Evolutionary conservation across 2,888 invertebrate genomes (phyloP), one percentile per base, ranked within the genome.

Genomic region (Lasioglossum vierecki): DNA sequence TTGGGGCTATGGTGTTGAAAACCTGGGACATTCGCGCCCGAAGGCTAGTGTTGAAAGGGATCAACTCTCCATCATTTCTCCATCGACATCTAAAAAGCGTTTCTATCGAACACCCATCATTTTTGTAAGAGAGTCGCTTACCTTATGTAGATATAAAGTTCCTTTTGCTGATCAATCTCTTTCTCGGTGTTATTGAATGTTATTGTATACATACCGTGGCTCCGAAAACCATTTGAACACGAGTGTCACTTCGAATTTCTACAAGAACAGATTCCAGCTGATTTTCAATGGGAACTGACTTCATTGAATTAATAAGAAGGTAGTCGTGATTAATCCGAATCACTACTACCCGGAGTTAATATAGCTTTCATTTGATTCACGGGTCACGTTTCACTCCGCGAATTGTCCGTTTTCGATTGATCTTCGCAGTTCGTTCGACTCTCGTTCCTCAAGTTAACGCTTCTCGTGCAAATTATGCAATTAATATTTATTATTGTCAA

Each of bases 351-450:
- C n/a, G 57, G 26, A 26, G 26, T 60, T n/a, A n/a, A 26, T 26
- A 4, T 26, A 11, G 26, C 11, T 26, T n/a, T 18, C 49, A 53
- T 80, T 91, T 86, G 73, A 82, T 76, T 88, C 85, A 49, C 90
- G 30, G 13, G 83, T 90, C 91, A 91, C 90, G 92, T 92, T 86
- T 85, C 81, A 49, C 41, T 72, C 72, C 53, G 39, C 71, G 87
- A 83, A 91, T 91, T 88, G 88, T 77, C 76, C 66, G 76, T 81
- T 86, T 72, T 76, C 79, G 46, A 72, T 63, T 75, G 0, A 46
- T 44, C 30, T n/a, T 9, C 13, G 70, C 39, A 15, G 73, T 76
- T 84, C 88, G 6, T 49, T 71, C 41, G 35, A 18, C 8, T 0
- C 1, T 18, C 18, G 15, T 66, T 35, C 26, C 11, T 35, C 66